phyloP scores from a whole-genome alignment of 1,140 invertebrate genomes.

The Forficula auricularia region DNA sequence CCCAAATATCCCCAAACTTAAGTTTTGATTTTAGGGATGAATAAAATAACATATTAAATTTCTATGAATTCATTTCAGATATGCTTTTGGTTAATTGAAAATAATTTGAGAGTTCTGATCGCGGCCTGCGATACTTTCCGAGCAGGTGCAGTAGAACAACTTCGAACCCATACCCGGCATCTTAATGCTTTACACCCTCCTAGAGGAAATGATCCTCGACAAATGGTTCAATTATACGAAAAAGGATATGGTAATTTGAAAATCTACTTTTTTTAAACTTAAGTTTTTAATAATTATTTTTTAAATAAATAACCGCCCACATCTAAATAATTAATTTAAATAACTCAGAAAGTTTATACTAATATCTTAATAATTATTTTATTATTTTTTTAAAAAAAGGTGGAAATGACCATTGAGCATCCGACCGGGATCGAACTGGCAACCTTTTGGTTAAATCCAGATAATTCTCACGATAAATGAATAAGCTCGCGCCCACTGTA shows the following conservation, averaged over 20 bases:
- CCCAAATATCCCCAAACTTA: not conserved
- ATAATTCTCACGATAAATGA: no score
- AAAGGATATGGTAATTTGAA: slow-evolving; percentile 69
- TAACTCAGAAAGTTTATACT: no score
- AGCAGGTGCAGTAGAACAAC: slow-evolving; percentile 95
- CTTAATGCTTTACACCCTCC: slow-evolving; percentile 86
- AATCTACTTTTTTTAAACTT: no score
- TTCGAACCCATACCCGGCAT: slow-evolving; percentile 86
- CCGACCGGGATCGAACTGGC: no score
- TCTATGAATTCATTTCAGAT: slow-evolving; percentile 37
- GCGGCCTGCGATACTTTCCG: slow-evolving; percentile 99
- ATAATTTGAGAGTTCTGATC: slow-evolving; percentile 87
- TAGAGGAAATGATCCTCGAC: slow-evolving; percentile 37
- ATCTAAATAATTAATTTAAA: no score
- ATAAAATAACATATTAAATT: not conserved
- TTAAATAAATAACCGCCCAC: no score
- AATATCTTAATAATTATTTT: no score
- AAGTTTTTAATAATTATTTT: not conserved
- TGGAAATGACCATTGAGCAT: no score
- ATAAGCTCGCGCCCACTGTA: no score
- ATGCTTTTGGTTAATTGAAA: slow-evolving; percentile 98
- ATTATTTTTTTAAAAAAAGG: no score
- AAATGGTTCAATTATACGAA: slow-evolving; percentile 90
- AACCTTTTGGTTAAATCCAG: no score
- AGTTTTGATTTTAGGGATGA: not conserved